Base-by-base conservation (phyloP, 2,113 vertebrate species). In the Zeus faber region DNA sequence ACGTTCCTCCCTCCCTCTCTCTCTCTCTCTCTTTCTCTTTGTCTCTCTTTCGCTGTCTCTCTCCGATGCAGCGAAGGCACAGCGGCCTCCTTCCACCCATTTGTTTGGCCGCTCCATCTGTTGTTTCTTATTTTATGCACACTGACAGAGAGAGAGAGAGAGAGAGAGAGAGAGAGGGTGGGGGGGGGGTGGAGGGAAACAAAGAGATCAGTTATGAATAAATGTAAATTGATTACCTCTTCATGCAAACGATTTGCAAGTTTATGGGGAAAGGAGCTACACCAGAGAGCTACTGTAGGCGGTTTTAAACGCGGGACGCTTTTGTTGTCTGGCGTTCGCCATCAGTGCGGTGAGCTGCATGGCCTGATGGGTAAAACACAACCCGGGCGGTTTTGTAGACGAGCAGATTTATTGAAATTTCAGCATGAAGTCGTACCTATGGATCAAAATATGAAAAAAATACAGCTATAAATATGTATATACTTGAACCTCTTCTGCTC, bases 201-300 rank as follows among this genome's bases (percentile, higher is more conserved):
- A 13, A 13, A 13, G 11, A 35, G 40, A 43, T 18, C 39, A 8
- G 40, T 6, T 43, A 50, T 27, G 17, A 16, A 50, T 11, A 29
- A 3, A 63, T 52, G 31, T 56, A 79, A 79, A 82, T 74, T 61
- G 55, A 54, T 65, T 65, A 64, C 47, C 73, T 67, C 59, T 65
- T 78, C 72, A 79, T 81, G 72, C 72, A 71, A 79, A 82, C 74
- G 56, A 74, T 79, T 74, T 74, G 43, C 55, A n/a, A 50, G 61
- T 49, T 82, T 79, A 79, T 79, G 68, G 74, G 77, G 67, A 72
- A 59, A 49, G 65, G 54, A 10, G 8, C 31, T 11, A 11, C 31
- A 33, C 2, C 31, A 40, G 43, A 45, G 18, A 18, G 39, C 4
- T 4, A 11, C 2, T 33, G 31, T 9, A 8, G 8, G 27, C 4